phyloP scores from a whole-genome alignment of 2,113 vertebrate species.

The Laterallus jamaicensis region DNA sequence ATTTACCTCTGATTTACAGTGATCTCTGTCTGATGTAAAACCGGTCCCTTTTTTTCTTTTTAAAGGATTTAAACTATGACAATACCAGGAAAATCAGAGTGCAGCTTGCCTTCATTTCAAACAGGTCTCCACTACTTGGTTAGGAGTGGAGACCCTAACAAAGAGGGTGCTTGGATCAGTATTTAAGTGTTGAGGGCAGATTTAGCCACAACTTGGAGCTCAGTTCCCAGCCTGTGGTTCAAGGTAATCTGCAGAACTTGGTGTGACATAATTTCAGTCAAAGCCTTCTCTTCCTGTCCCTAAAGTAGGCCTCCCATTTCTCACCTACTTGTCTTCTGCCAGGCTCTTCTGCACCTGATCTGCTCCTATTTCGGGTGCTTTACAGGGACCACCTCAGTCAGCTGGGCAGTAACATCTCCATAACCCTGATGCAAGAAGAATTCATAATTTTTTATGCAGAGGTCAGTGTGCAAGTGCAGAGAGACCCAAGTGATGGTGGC shows the following conservation, averaged over 20 bases:
- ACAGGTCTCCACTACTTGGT: neutral
- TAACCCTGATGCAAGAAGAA: neutral
- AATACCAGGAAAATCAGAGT: neutral
- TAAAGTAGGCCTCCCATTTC: neutral
- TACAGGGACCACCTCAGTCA: neutral
- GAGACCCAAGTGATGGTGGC: neutral
- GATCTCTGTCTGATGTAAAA: neutral
- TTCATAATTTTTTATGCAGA: fast-evolving
- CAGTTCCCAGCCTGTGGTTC: neutral
- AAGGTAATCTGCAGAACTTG: neutral
- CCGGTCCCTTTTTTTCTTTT: neutral
- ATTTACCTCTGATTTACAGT: neutral
- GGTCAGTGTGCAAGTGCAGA: neutral
- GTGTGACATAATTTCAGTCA: fast-evolving
- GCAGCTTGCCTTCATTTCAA: neutral
- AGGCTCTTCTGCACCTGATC: neutral
- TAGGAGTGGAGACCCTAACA: neutral
- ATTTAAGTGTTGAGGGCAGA: fast-evolving
- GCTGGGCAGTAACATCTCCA: neutral
- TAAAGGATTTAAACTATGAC: neutral
- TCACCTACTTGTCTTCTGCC: neutral
- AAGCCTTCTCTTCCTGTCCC: neutral
- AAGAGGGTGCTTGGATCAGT: neutral
- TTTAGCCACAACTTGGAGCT: neutral
- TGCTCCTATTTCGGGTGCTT: neutral